Evolutionary conservation across 2,797 vertebrate genomes (phyloP).

Genomic region (Tolypeutes matacus): DNA sequence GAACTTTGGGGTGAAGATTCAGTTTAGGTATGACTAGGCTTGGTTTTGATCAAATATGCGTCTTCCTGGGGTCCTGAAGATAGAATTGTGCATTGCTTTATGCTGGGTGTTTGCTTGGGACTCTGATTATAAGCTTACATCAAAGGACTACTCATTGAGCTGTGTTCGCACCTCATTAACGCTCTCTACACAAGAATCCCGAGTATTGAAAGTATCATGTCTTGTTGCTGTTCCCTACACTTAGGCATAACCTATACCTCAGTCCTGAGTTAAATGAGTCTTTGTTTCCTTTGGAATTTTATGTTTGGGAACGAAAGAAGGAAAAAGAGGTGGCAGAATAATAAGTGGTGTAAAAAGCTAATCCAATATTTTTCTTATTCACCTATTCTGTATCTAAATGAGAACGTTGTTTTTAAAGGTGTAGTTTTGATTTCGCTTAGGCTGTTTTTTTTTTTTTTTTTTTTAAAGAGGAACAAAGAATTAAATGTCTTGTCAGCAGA

Average conservation of each 20-base stretch:
- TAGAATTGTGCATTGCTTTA: not conserved
- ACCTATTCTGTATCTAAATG: slow-evolving; percentile 62
- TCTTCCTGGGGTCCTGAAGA: slow-evolving; percentile 46
- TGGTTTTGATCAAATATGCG: slow-evolving; percentile 54
- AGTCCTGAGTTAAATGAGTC: slow-evolving; percentile 48
- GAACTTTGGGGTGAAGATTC: not conserved
- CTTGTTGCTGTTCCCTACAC: not conserved
- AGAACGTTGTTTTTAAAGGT: slow-evolving; percentile 69
- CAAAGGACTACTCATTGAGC: slow-evolving; percentile 60
- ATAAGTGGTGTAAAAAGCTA: slow-evolving; percentile 18
- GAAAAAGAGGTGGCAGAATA: not conserved
- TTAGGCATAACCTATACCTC: not conserved
- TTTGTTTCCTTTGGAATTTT: slow-evolving; percentile 68
- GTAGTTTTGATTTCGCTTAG: slow-evolving; percentile 56
- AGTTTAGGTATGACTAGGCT: not conserved
- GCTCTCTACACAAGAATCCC: slow-evolving; percentile 31
- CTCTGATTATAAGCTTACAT: slow-evolving; percentile 63
- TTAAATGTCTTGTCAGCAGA: slow-evolving; percentile 63
- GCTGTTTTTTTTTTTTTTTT: not conserved
- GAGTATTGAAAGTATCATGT: not conserved
- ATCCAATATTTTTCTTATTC: slow-evolving; percentile 59
- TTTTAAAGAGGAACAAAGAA: slow-evolving; percentile 1
- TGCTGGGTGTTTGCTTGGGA: slow-evolving; percentile 22
- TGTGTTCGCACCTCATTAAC: slow-evolving; percentile 77
- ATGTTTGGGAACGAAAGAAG: slow-evolving; percentile 33